Percentiles rank a stretch among this genome's conserved stretches.
Evolutionary conservation across 2,113 vertebrate species (phyloP).

Genomic region (Hystrix brachyura): DNA sequence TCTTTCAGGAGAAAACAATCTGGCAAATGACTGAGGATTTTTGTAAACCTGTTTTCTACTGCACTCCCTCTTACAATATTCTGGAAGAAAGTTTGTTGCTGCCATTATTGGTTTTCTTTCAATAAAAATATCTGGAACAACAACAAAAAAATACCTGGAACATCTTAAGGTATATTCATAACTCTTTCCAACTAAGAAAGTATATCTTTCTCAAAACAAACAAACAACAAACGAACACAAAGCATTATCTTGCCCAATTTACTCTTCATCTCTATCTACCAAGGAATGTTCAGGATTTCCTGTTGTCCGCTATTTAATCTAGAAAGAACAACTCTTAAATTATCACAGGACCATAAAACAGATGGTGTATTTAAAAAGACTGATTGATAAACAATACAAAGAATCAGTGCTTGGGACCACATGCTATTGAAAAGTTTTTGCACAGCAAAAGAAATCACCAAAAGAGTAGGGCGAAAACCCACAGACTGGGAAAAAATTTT

Average conservation of each 20-base stretch:
- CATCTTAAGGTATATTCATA: neutral
- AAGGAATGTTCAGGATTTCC: neutral
- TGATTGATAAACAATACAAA: neutral
- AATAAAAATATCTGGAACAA: neutral
- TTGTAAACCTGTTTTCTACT: neutral
- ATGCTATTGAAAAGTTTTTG: too few relatives aligned
- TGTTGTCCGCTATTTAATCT: too few relatives aligned
- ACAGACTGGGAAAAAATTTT: too few relatives aligned
- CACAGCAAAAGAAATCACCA: too few relatives aligned
- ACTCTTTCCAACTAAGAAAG: neutral
- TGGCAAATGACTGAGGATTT: neutral
- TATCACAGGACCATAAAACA: neutral
- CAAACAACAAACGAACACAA: neutral
- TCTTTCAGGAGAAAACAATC: neutral
- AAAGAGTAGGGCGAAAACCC: too few relatives aligned
- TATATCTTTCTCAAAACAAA: neutral
- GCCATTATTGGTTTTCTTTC: neutral
- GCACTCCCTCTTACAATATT: neutral
- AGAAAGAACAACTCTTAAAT: neutral
- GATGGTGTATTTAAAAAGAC: neutral
- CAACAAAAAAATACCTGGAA: neutral
- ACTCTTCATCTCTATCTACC: neutral
- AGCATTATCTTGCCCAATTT: neutral
- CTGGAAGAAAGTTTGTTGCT: neutral
- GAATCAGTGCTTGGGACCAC: too few relatives aligned